Conservation (phyloP, 2,888 invertebrate genomes). For the Platerodrilus igneus region DNA sequence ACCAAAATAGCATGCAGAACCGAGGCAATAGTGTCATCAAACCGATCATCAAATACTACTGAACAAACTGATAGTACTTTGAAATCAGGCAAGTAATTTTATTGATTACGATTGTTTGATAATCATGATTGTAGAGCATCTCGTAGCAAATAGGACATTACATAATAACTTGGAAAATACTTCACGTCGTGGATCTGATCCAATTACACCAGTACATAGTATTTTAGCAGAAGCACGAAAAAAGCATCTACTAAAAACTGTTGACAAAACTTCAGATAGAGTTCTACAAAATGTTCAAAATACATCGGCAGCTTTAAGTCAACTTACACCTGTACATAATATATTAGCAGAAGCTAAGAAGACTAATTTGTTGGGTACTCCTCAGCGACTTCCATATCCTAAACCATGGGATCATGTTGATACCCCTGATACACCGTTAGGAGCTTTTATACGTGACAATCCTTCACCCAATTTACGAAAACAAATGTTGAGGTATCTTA, state of each 20-base stretch:
- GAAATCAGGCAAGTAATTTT: too few species aligned
- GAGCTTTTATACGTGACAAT: constrained; percentile 48
- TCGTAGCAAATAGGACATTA: neutral
- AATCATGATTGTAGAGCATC: too few species aligned
- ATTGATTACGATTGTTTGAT: too few species aligned
- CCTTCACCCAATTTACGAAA: constrained; percentile 53
- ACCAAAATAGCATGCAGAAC: too few species aligned
- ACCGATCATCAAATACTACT: too few species aligned
- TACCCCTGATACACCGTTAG: constrained; percentile 57
- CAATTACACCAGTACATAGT: neutral
- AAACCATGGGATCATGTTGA: constrained; percentile 41
- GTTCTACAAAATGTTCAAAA: constrained; percentile 5
- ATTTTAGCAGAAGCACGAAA: neutral
- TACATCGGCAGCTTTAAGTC: constrained; percentile 28
- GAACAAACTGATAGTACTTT: too few species aligned
- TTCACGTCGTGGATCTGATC: neutral
- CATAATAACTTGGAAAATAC: neutral
- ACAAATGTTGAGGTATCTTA: constrained; percentile 49
- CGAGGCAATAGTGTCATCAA: too few species aligned
- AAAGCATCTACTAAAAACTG: neutral
- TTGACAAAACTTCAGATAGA: constrained; percentile 14
- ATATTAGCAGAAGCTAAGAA: constrained; percentile 40
- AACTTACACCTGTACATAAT: constrained; percentile 43
- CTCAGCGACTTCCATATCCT: constrained; percentile 39
- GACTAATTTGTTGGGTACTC: constrained; percentile 35